Base-by-base conservation (phyloP, 2,113 vertebrate genomes). In the Gambusia affinis region DNA sequence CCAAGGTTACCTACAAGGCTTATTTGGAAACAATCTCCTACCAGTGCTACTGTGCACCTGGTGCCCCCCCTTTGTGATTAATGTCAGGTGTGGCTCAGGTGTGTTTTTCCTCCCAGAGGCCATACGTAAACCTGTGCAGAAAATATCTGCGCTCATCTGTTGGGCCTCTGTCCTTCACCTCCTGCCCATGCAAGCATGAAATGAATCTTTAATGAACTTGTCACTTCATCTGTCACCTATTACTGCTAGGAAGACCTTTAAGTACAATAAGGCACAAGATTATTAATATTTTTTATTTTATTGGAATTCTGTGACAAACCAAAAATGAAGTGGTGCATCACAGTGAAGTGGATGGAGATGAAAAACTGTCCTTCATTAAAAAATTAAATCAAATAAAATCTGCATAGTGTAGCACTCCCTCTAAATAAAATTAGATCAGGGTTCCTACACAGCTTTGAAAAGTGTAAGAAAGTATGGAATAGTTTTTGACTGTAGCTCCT, bases 171-270 rank as follows among this genome's bases (percentile, higher is more conserved):
- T 65, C 66, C 72, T 71, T 63, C 69, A 66, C 78, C 82, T 73
- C 67, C 79, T 77, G 86, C 81, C 86, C 84, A 89, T 76, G 82
- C 87, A 89, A 54, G 71, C 80, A 67, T 91, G 82, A 92, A 93
- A 94, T 92, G 79, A 91, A 84, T 75, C 73, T 71, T 73, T 91
- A 93, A 93, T 92, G 85, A 92, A 78, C 76, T 91, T 73, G 84
- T 90, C 91, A 92, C 63, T 91, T 85, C 74, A 73, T 31, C 80
- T 85, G 84, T 89, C 86, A 78, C 77, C 75, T 64, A 79, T 28
- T 51, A 47, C 44, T 70, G 72, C 80, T 62, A 70, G 80, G 74
- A 54, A 24, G 54, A 47, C 44, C 29, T 28, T 35, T 51, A 33
- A 77, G 60, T 24, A 10, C 4, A 31, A 63, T 54, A 42, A 42